Percentiles rank a stretch among this genome's conserved stretches.
Evolutionary conservation across 1,140 invertebrate species (phyloP).

Genomic region (Saxidomus purpurata): DNA sequence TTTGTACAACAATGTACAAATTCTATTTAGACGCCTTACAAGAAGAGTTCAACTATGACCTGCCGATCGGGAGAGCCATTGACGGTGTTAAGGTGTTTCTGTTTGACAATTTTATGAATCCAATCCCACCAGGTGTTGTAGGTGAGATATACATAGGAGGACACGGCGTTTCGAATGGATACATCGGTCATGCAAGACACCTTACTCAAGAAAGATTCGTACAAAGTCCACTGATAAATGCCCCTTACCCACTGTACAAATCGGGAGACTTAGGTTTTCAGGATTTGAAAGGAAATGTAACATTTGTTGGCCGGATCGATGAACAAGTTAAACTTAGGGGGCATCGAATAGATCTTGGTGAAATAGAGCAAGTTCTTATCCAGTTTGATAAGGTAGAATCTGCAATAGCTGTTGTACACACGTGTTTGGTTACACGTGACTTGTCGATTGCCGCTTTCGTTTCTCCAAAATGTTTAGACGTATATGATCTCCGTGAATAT

Average conservation of each 20-base stretch:
- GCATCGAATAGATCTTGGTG: slow-evolving; percentile 74
- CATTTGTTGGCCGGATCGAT: slow-evolving; percentile 75
- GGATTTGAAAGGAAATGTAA: slow-evolving; percentile 70
- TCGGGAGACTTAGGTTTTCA: slow-evolving; percentile 76
- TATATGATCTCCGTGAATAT: slow-evolving; percentile 73
- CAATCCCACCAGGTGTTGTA: slow-evolving; percentile 76
- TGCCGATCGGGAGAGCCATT: slow-evolving; percentile 73
- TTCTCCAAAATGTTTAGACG: slow-evolving; percentile 70
- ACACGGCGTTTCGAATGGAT: slow-evolving; percentile 72
- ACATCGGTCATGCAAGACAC: slow-evolving; percentile 72
- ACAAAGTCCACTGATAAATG: slow-evolving; percentile 57
- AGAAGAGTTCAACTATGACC: slow-evolving; percentile 71
- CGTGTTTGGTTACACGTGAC: slow-evolving; percentile 62
- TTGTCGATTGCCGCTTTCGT: slow-evolving; percentile 73
- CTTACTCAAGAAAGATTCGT: slow-evolving; percentile 70
- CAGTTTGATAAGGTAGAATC: slow-evolving; percentile 75
- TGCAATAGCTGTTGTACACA: slow-evolving; percentile 73
- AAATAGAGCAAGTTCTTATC: slow-evolving; percentile 77
- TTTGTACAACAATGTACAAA: slow-evolving; percentile 75
- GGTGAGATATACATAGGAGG: slow-evolving; percentile 78
- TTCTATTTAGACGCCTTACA: slow-evolving; percentile 39
- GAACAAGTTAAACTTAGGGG: slow-evolving; percentile 78
- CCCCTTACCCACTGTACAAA: slow-evolving; percentile 69
- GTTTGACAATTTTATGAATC: slow-evolving; percentile 76
- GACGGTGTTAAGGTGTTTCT: slow-evolving; percentile 71